Evolutionary conservation across 1,140 invertebrate species (phyloP).

Genomic region (Drosophila carrolli): DNA sequence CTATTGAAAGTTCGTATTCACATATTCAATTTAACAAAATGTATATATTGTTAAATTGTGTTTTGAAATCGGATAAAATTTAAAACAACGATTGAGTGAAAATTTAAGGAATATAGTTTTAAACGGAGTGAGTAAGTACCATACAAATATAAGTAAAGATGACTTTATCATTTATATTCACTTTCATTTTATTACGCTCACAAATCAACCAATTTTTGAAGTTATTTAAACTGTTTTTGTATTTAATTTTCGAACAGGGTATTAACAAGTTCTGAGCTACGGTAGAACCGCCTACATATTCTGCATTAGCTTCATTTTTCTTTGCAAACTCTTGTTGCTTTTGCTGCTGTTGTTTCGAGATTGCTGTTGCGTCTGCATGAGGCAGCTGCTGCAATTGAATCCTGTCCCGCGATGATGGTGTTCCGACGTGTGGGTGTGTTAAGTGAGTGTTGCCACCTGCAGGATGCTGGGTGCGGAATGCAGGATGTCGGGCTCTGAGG

Average conservation of each 20-base stretch:
- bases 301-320: slow-evolving; percentile 63
- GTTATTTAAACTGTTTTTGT: too few relatives aligned
- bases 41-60: too few relatives aligned
- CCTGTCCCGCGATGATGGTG: slow-evolving; percentile 19
- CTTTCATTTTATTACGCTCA: too few relatives aligned
- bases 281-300: slow-evolving; percentile 10
- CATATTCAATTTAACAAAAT: too few relatives aligned
- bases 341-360: slow-evolving; percentile 39
- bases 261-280: neutral
- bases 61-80: too few relatives aligned
- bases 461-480: slow-evolving; percentile 2
- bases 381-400: slow-evolving; percentile 59
- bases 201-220: too few relatives aligned
- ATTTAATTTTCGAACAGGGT: neutral
- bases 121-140: too few relatives aligned
- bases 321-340: slow-evolving; percentile 19
- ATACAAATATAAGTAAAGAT: too few relatives aligned
- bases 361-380: slow-evolving; percentile 16
- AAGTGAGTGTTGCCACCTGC: slow-evolving; percentile 47
- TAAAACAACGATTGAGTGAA: too few relatives aligned
- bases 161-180: too few relatives aligned
- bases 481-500: slow-evolving; percentile 7
- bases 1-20: too few relatives aligned
- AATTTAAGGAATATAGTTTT: too few relatives aligned
- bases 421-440: slow-evolving; percentile 21